Conservation (phyloP, 2,888 invertebrate genomes). For the Lysandra coridon region DNA sequence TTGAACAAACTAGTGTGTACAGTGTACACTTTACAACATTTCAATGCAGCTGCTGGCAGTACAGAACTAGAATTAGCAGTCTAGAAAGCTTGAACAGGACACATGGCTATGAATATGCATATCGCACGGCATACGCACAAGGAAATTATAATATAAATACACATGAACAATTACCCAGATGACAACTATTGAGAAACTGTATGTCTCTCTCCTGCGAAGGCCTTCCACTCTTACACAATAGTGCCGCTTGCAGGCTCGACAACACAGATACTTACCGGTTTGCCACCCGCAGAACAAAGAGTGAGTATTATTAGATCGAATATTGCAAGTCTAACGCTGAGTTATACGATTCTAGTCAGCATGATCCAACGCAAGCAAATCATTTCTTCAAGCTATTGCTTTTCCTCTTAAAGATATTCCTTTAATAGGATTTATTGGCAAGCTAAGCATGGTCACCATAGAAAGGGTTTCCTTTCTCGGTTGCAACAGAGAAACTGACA, state of each 20-base stretch:
- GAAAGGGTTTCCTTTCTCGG: too few species aligned
- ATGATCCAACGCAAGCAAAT: neutral
- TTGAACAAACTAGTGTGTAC: neutral
- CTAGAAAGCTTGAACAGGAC: constrained; percentile 35
- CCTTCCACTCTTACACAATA: constrained; percentile 72
- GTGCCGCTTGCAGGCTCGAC: constrained; percentile 50
- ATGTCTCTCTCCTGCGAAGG: constrained; percentile 71
- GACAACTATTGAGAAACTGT: constrained; percentile 68
- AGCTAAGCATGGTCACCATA: too few species aligned
- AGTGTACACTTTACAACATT: constrained; percentile 1
- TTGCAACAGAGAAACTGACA: too few species aligned
- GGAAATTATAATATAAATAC: constrained; percentile 56
- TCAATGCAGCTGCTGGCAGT: constrained; percentile 22
- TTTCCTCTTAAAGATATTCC: neutral
- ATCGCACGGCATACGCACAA: constrained; percentile 44
- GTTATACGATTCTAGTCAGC: neutral
- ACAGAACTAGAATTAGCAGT: constrained; percentile 26
- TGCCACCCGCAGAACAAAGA: constrained; percentile 41
- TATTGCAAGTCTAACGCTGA: constrained; percentile 4
- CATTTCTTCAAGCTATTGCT: neutral
- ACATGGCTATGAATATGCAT: constrained; percentile 36
- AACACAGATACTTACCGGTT: constrained; percentile 45
- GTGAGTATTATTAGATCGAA: constrained; percentile 30
- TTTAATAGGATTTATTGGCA: too few species aligned
- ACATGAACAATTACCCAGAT: constrained; percentile 60